phyloP scores from a whole-genome alignment of 1,140 invertebrate species.

The Pseudomyrmex flavicornis region DNA sequence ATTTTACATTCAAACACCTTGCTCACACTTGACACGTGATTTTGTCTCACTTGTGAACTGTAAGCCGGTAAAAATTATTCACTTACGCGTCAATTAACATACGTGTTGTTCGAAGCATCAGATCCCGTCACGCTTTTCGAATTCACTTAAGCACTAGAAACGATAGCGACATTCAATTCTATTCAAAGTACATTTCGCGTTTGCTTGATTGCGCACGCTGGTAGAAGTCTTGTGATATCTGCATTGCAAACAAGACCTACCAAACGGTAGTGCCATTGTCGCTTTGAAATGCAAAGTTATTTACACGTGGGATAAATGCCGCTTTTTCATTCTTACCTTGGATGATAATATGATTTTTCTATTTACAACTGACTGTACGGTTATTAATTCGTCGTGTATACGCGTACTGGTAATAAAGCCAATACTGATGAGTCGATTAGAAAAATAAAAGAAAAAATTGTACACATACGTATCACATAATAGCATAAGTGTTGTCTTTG shows the following conservation, averaged over 20 bases:
- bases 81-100: slow-evolving; percentile 30
- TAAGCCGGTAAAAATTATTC: slow-evolving; percentile 32
- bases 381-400: too few species aligned
- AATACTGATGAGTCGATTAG: too few species aligned
- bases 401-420: too few species aligned
- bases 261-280: slow-evolving; percentile 66
- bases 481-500: not conserved
- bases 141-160: slow-evolving; percentile 70
- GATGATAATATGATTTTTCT: too few species aligned
- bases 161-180: slow-evolving; percentile 66
- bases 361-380: too few species aligned
- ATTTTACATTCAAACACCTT: not conserved
- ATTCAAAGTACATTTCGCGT: slow-evolving; percentile 26
- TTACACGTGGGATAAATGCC: too few species aligned
- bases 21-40: not conserved
- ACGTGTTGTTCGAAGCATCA: slow-evolving; percentile 37
- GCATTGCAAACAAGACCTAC: slow-evolving; percentile 70
- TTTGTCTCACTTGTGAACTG: not conserved
- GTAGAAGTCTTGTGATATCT: slow-evolving; percentile 38
- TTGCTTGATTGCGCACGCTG: slow-evolving; percentile 32
- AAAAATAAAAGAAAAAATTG: too few species aligned
- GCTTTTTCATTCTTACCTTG: too few species aligned
- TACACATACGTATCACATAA: too few species aligned
- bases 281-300: slow-evolving; percentile 30
- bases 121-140: slow-evolving; percentile 64